Evolutionary conservation across 1,140 invertebrate species (phyloP).

Genomic region (Kradibia gibbosae): DNA sequence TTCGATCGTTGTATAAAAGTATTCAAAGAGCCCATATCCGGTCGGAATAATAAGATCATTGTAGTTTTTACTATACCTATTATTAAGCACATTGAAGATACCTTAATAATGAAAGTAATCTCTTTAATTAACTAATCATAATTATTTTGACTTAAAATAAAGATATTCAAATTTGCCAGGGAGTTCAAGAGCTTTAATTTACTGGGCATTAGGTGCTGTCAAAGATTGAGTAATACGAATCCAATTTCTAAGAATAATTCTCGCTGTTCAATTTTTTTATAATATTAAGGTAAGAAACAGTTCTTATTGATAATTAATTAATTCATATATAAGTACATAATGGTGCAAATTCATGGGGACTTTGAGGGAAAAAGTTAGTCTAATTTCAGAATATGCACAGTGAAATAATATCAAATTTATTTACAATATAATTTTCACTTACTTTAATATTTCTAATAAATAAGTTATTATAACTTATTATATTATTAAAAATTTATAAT

Average conservation of each 20-base stretch:
- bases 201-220: constrained; percentile 31
- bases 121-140: background rate
- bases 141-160: constrained; percentile 23
- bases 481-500: too few species aligned
- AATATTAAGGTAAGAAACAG: too few species aligned
- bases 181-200: constrained; percentile 17
- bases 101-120: constrained; percentile 40
- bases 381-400: too few species aligned
- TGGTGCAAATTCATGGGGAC: too few species aligned
- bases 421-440: too few species aligned
- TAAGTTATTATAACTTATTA: too few species aligned
- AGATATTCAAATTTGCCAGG: constrained; percentile 13
- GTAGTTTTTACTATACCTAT: background rate
- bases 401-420: too few species aligned
- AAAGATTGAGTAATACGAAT: constrained; percentile 47
- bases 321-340: too few species aligned
- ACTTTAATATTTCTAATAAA: too few species aligned
- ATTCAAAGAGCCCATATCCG: background rate
- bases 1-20: background rate
- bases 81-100: background rate
- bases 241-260: background rate
- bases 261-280: too few species aligned
- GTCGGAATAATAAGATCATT: background rate
- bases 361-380: too few species aligned
- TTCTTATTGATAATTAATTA: too few species aligned